phyloP scores from a whole-genome alignment of 2,888 invertebrate genomes.

The Chrysodeixis includens region DNA sequence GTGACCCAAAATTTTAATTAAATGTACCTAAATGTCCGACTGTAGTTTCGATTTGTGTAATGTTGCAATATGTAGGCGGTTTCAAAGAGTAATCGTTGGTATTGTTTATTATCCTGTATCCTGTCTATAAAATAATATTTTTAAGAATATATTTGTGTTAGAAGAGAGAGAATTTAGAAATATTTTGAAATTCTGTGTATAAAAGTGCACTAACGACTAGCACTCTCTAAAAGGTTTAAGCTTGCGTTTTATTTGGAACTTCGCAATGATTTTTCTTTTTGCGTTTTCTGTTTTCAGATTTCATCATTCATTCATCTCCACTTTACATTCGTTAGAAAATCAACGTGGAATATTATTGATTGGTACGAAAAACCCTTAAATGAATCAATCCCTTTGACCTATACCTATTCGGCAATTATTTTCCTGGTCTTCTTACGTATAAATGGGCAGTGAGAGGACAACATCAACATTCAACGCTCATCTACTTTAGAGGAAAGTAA shows the following conservation, averaged over 20 bases:
- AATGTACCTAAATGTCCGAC: background rate
- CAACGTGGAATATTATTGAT: background rate
- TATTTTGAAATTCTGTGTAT: no score
- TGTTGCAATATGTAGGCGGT: background rate
- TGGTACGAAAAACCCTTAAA: slow-evolving; percentile 22
- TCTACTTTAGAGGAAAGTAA: background rate
- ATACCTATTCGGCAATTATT: slow-evolving; percentile 2
- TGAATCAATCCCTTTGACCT: slow-evolving; percentile 15
- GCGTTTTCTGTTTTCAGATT: no score
- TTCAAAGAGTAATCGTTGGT: background rate
- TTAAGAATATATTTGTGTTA: no score
- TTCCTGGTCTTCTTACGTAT: slow-evolving; percentile 21
- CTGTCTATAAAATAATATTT: no score
- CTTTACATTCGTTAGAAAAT: background rate
- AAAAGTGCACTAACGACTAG: no score
- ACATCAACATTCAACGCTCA: background rate
- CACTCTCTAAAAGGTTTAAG: no score
- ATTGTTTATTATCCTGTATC: background rate
- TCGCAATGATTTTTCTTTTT: no score
- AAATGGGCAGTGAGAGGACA: slow-evolving; percentile 7
- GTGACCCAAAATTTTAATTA: background rate
- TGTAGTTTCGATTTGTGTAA: background rate
- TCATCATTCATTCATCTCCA: background rate
- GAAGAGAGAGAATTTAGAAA: no score
- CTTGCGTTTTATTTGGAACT: no score